These are phyloP conservation scores for Denticeps clupeoides DNA, from an alignment of 2,797 vertebrate genomes.

Conservation along the genomic window DNA sequence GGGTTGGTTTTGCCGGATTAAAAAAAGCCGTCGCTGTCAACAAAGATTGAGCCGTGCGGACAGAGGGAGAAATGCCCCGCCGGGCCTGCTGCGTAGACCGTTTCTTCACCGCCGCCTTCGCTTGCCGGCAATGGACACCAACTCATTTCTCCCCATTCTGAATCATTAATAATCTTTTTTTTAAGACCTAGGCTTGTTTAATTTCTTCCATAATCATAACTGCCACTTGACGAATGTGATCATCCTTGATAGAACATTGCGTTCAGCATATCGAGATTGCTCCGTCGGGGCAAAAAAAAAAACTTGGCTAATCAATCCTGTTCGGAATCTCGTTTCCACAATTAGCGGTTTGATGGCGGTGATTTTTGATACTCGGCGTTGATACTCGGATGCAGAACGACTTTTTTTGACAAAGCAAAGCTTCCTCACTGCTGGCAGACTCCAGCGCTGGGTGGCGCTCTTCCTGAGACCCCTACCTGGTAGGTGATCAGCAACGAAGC, in stretches of 20 bases:
- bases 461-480: conserved; percentile 12
- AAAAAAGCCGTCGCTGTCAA: conserved; percentile 27
- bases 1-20: conserved; percentile 30
- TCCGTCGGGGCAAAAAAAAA: conserved; percentile 40
- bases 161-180: conserved; percentile 24
- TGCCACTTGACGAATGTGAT: conserved; percentile 31
- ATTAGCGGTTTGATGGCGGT: conserved; percentile 55
- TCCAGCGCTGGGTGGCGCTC: conserved; percentile 28
- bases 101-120: background rate
- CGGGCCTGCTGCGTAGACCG: conserved; percentile 27
- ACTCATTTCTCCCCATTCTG: conserved; percentile 16
- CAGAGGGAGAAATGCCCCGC: conserved; percentile 20
- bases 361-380: conserved; percentile 47
- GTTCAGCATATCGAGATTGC: conserved; percentile 23
- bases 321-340: conserved; percentile 36
- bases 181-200: conserved; percentile 16
- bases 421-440: conserved; percentile 27
- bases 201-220: conserved; percentile 30
- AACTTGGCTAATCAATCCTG: conserved; percentile 49
- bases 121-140: background rate
- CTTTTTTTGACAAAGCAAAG: no score
- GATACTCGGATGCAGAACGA: no score
- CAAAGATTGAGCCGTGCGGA: conserved; percentile 31
- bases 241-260: conserved; percentile 32
- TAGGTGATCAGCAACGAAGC: conserved; percentile 10